Conservation (phyloP, 2,888 invertebrate species). For the Elysia crispata region DNA sequence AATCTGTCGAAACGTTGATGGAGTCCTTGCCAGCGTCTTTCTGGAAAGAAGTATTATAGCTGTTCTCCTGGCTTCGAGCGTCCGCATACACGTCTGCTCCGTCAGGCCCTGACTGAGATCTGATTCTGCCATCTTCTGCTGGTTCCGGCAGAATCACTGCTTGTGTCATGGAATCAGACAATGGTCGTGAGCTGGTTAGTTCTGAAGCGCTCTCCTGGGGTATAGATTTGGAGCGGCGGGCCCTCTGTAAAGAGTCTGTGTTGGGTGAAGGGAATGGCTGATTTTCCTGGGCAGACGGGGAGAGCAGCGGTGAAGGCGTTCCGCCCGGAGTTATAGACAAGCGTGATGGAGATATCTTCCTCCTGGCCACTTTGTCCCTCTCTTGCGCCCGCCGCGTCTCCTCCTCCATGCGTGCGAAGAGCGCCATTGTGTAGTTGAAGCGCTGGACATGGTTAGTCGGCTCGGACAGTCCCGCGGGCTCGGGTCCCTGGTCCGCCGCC, state of each 20-base stretch:
- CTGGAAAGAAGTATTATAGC: background rate
- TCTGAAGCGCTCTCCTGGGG: too few species aligned
- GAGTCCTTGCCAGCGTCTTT: background rate
- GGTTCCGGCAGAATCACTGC: too few species aligned
- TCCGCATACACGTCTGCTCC: background rate
- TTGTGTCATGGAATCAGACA: too few species aligned
- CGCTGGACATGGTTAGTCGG: constrained; percentile 74
- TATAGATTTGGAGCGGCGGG: too few species aligned
- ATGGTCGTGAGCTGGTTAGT: too few species aligned
- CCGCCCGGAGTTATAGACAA: constrained; percentile 44
- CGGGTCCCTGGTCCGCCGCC: background rate
- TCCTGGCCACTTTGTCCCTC: constrained; percentile 49
- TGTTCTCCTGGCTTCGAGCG: background rate
- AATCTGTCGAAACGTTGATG: background rate
- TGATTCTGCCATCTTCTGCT: too few species aligned
- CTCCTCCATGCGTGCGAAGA: constrained; percentile 76
- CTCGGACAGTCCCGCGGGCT: constrained; percentile 53
- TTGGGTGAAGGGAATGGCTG: background rate
- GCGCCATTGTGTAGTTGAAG: constrained; percentile 73
- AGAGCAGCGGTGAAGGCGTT: constrained; percentile 60
- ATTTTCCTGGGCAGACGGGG: constrained; percentile 55
- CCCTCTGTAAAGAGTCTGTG: too few species aligned
- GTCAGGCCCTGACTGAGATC: background rate
- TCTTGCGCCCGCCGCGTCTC: constrained; percentile 60
- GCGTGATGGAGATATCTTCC: constrained; percentile 58